These are phyloP conservation scores for Phalacrocorax carbo DNA, from an alignment of 2,113 vertebrate species.

Conservation along the genomic window DNA sequence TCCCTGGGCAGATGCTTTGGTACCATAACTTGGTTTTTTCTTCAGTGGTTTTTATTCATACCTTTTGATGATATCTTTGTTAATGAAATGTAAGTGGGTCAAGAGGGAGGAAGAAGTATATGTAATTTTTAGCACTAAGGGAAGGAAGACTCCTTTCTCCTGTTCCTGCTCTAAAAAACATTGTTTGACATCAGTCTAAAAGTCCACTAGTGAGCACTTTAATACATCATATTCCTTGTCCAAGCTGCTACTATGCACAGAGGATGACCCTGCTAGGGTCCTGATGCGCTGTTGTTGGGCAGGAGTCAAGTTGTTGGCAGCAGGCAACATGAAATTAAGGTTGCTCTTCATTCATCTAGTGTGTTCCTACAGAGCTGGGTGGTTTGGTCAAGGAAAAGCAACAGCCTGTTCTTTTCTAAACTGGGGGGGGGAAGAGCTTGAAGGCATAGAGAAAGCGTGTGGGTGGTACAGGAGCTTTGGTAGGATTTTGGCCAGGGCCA, in stretches of 20 bases:
- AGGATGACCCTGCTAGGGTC: not conserved
- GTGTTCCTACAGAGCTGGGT: not conserved
- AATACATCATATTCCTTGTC: accelerated
- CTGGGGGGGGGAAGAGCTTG: not conserved
- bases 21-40: not conserved
- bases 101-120: not conserved
- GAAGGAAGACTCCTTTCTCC: not conserved
- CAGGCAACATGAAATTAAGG: not conserved
- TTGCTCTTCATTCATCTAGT: accelerated
- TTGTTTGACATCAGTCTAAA: not conserved
- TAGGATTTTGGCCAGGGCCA: not conserved
- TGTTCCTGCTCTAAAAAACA: not conserved
- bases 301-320: not conserved
- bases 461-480: accelerated
- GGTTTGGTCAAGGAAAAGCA: not conserved
- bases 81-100: not conserved
- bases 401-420: too few relatives aligned
- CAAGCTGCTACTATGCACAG: not conserved
- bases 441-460: not conserved
- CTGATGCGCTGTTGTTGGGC: not conserved
- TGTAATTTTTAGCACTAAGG: not conserved
- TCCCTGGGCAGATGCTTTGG: accelerated
- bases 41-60: not conserved
- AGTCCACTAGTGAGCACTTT: not conserved
- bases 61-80: not conserved